Percentiles rank a stretch among this genome's conserved stretches.
Evolutionary conservation across 64 coral and sea anemone species (phyloP).

Genomic region (Actinia equina): DNA sequence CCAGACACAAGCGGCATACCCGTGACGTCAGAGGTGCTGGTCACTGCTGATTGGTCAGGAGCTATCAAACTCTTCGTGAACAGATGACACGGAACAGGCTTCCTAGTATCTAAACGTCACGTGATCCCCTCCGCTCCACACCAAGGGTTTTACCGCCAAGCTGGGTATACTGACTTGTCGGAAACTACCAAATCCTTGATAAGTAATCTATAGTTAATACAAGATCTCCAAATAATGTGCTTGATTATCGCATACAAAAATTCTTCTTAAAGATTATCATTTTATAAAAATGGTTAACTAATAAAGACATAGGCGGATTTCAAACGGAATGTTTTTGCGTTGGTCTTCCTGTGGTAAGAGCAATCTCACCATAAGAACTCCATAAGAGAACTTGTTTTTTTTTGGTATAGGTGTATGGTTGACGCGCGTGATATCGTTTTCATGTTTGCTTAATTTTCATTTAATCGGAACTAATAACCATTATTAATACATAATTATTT

Average conservation of each 20-base stretch:
- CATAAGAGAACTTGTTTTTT: not conserved
- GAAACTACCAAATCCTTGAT: not conserved
- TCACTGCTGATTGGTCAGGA: conserved; percentile 99
- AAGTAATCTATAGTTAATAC: not conserved
- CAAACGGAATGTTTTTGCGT: not conserved
- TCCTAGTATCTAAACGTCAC: not conserved
- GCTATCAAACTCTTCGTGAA: conserved; percentile 95
- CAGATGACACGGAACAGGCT: conserved; percentile 58
- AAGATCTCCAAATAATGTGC: not conserved
- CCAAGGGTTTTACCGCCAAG: not conserved
- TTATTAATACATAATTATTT: no score
- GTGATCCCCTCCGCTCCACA: not conserved
- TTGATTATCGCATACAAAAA: not conserved
- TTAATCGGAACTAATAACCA: no score
- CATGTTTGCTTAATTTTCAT: no score
- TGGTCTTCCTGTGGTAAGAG: not conserved
- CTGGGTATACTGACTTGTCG: not conserved
- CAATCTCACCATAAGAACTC: not conserved
- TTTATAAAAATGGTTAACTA: not conserved
- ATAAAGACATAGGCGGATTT: not conserved
- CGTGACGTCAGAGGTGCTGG: conserved; percentile 87
- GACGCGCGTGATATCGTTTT: no score
- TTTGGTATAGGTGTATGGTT: no score
- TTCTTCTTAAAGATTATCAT: no score
- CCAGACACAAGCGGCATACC: conserved; percentile 73